These are phyloP conservation scores for Pipistrellus pygmaeus DNA, from an alignment of 2,797 vertebrate species.

Conservation along the genomic window DNA sequence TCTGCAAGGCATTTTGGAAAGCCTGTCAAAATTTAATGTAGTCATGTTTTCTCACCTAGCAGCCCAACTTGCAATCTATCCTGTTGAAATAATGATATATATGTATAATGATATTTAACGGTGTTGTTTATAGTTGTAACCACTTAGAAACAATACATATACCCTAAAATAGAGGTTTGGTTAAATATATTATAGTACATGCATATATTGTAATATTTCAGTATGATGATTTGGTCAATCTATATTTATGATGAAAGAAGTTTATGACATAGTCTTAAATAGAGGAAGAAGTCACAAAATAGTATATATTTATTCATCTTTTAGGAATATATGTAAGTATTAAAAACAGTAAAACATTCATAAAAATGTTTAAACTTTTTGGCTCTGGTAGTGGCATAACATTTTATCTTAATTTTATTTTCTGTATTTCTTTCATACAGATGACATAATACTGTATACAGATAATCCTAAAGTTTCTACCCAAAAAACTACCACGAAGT, in stretches of 20 bases:
- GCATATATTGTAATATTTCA: neutral
- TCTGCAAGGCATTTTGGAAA: neutral
- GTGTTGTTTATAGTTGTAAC: neutral
- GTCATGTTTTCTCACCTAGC: neutral
- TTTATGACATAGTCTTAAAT: neutral
- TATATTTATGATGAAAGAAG: neutral
- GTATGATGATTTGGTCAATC: neutral
- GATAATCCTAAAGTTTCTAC: neutral
- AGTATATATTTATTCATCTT: neutral
- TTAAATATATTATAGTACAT: neutral
- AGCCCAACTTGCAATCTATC: neutral
- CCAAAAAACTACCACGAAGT: neutral
- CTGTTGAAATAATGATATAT: neutral
- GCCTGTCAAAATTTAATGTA: neutral
- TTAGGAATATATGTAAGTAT: neutral
- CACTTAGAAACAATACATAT: neutral
- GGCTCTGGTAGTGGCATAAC: neutral
- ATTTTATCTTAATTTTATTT: neutral
- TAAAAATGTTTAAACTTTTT: neutral
- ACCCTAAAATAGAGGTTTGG: neutral
- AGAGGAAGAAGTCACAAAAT: neutral
- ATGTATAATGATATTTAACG: neutral
- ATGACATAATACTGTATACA: neutral
- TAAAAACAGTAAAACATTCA: neutral
- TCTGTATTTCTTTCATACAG: neutral